These are phyloP conservation scores for Eudemis profundana DNA, from an alignment of 2,888 invertebrate species.

Conservation along the genomic window DNA sequence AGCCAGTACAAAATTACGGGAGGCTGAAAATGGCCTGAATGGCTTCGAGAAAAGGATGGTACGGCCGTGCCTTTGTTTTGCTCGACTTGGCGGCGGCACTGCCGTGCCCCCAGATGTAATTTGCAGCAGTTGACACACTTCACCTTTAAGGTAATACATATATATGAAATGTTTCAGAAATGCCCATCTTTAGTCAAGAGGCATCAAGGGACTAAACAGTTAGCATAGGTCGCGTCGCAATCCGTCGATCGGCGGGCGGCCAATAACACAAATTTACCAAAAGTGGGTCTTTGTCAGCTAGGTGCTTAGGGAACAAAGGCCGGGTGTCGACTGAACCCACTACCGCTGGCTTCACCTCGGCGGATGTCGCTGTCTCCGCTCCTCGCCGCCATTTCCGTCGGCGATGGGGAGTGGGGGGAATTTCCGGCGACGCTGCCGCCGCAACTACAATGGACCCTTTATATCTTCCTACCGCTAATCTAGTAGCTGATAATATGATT, in stretches of 20 bases:
- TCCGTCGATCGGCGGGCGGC: constrained; percentile 54
- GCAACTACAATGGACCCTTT: constrained; percentile 76
- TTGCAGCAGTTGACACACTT: too few species aligned
- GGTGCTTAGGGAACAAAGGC: constrained; percentile 62
- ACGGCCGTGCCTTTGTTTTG: too few species aligned
- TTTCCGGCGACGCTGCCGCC: constrained; percentile 54
- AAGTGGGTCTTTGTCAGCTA: constrained; percentile 56
- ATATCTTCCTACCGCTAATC: constrained; percentile 79
- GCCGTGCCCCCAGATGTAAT: too few species aligned
- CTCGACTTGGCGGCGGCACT: too few species aligned
- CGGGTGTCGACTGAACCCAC: constrained; percentile 53
- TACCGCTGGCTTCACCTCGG: constrained; percentile 68
- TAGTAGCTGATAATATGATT: constrained; percentile 73
- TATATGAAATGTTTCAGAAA: too few species aligned
- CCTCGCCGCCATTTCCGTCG: constrained; percentile 77
- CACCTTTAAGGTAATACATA: too few species aligned
- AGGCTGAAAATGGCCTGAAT: too few species aligned
- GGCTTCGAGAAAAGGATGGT: too few species aligned
- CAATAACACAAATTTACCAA: constrained; percentile 57
- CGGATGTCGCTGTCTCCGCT: constrained; percentile 80
- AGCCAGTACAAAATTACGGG: too few species aligned
- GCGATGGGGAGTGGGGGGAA: constrained; percentile 52
- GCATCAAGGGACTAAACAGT: constrained; percentile 4
- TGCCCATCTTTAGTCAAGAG: not conserved
- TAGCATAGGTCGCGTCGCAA: constrained; percentile 51